Base-by-base conservation (phyloP, 2,113 vertebrate species). In the Eulacestoma nigropectus region DNA sequence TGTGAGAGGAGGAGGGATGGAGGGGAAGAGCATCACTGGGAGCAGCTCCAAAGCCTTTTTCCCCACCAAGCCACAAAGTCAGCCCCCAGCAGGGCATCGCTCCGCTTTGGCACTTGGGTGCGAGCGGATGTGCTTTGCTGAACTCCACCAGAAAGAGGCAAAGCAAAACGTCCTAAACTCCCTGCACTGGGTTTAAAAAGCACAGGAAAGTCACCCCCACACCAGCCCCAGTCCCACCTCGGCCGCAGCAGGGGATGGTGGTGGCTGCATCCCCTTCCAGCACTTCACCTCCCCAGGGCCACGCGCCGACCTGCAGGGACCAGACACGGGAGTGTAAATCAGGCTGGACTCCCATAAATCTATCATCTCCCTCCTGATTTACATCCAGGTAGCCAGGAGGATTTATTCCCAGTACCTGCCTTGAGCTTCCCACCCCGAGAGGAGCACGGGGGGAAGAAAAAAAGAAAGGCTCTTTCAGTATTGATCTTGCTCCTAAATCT, bases 81-180 rank as follows among this genome's bases (percentile, higher is more conserved):
- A 56, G 14, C 17, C 12, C 73, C 8, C n/a, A 49, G 55, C 73
- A 47, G 59, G 44, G 55, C 57, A 47, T 2, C 1, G 0, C 55
- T 16, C 3, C 0, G 0, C 63, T 53, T 8, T 7, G 49, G 50
- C 59, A 13, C 42, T 13, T 1, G 0, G 9, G 21, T 11, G 50
- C 0, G 0, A 44, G 57, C 0, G 0, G 72, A n/a, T 0, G 3
- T 0, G 0, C n/a, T 77, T 52, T 14, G 32, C 86, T 41, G n/a
- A 65, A 0, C 32, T 17, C 18, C 89, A 25, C 32, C 80, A 39
- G 75, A 59, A 80, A 72, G 17, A 33, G 26, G 85, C 29, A 59
- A 65, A 70, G 32, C 23, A 46, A 80, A 86, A 87, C 2, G 0
- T 12, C n/a, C 39, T 6, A 1, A 64, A 64, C 49, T n/a, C 55